A percentile compares a stretch with the other conserved stretches of the same genome.
These are phyloP conservation scores for Resseliella maxima DNA, from an alignment of 2,888 invertebrate species.

Conservation along the genomic window DNA sequence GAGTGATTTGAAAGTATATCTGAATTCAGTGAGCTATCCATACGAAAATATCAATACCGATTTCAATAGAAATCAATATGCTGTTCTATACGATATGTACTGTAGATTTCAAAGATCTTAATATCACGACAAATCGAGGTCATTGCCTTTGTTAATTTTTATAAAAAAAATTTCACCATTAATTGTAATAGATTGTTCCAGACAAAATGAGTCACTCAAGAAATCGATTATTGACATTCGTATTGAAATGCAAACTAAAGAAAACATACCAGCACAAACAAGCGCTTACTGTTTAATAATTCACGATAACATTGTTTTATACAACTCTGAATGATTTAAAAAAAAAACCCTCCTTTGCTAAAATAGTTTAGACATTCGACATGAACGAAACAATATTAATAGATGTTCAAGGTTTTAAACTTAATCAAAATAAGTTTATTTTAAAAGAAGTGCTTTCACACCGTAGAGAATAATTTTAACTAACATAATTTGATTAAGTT, in stretches of 20 bases:
- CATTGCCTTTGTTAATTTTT: slow-evolving; percentile 55
- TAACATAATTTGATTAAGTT: not conserved
- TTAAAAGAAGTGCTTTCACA: too few species aligned
- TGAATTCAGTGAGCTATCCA: slow-evolving; percentile 64
- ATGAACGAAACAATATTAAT: not conserved
- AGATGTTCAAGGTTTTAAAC: not conserved
- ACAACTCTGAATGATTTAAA: slow-evolving; percentile 57
- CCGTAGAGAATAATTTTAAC: not conserved
- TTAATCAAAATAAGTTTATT: not conserved
- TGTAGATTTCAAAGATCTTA: slow-evolving; percentile 60
- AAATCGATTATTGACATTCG: slow-evolving; percentile 61
- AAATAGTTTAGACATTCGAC: too few species aligned
- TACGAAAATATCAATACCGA: slow-evolving; percentile 63
- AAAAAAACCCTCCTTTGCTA: not conserved
- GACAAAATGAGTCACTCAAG: slow-evolving; percentile 61
- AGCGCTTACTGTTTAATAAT: slow-evolving; percentile 57
- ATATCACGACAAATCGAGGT: slow-evolving; percentile 56
- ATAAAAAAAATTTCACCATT: slow-evolving; percentile 61
- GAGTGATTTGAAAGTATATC: slow-evolving; percentile 63
- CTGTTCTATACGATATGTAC: slow-evolving; percentile 62
- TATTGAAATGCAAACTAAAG: slow-evolving; percentile 61
- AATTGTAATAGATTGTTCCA: slow-evolving; percentile 61
- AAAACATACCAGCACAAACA: slow-evolving; percentile 60
- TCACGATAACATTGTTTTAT: slow-evolving; percentile 58
- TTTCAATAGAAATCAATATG: slow-evolving; percentile 61